Evolutionary conservation across 2,797 vertebrate species (phyloP).

Genomic region (Gymnocypris eckloni): DNA sequence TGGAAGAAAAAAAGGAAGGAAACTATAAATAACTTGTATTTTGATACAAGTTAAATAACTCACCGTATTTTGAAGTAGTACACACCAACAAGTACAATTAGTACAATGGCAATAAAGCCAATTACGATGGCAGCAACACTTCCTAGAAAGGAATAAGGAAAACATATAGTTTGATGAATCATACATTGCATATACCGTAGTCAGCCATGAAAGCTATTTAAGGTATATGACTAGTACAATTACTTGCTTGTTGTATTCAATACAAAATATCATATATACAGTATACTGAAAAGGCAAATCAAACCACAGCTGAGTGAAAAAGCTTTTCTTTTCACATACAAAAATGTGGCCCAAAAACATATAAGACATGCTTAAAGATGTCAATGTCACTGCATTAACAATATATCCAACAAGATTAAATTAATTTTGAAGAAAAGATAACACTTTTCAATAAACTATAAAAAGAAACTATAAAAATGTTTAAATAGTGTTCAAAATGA

Average conservation of each 20-base stretch:
- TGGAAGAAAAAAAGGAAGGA: not conserved
- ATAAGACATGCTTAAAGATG: not conserved
- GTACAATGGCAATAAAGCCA: constrained; percentile 53
- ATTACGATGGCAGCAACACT: constrained; percentile 63
- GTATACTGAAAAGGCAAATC: not conserved
- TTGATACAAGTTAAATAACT: constrained; percentile 45
- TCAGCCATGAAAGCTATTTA: not conserved
- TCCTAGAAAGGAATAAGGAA: constrained; percentile 58
- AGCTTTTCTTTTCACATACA: not conserved
- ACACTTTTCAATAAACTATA: not conserved
- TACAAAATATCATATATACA: not conserved
- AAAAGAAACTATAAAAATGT: too few species aligned
- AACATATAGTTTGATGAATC: not conserved
- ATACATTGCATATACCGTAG: not conserved
- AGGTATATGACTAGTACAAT: not conserved
- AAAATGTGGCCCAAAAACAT: not conserved
- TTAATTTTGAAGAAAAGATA: not conserved
- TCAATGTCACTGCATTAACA: not conserved
- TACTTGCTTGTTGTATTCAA: not conserved
- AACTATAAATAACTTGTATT: not conserved
- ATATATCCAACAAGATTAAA: not conserved
- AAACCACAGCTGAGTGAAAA: not conserved
- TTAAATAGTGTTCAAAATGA: not conserved
- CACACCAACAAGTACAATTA: constrained; percentile 63
- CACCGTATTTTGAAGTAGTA: constrained; percentile 71